Percentiles rank a stretch among this genome's conserved stretches.
These are phyloP conservation scores for Pseudococcus viburni DNA, from an alignment of 2,888 invertebrate genomes.

Conservation along the genomic window DNA sequence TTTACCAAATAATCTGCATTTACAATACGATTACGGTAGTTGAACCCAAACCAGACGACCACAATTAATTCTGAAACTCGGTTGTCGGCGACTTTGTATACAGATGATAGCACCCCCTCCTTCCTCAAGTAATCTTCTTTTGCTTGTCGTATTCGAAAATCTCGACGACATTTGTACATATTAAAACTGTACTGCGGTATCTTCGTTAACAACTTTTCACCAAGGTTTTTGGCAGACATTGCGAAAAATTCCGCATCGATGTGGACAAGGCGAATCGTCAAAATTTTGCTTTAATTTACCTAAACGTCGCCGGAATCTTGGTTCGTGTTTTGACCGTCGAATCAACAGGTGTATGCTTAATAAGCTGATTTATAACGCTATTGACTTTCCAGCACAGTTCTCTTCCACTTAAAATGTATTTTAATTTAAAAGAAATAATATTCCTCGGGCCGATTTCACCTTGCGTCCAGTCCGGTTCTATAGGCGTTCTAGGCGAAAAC, in stretches of 20 bases:
- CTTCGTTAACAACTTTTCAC: neutral
- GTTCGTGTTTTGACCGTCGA: neutral
- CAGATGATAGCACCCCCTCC: neutral
- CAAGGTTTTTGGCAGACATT: neutral
- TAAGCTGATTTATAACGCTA: constrained; percentile 27
- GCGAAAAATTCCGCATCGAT: neutral
- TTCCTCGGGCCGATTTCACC: constrained; percentile 40
- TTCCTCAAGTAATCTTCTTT: neutral
- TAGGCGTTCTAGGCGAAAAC: constrained; percentile 7
- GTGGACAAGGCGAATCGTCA: neutral
- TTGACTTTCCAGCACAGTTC: neutral
- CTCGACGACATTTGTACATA: constrained; percentile 8
- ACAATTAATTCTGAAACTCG: constrained; percentile 9
- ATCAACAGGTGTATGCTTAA: neutral
- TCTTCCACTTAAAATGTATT: constrained; percentile 14
- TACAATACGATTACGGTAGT: constrained; percentile 15
- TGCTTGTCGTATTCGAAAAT: neutral
- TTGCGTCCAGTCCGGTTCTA: constrained; percentile 31
- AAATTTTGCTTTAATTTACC: neutral
- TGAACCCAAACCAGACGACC: neutral
- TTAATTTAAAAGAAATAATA: constrained; percentile 11
- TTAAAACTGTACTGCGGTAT: neutral
- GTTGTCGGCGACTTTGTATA: constrained; percentile 26
- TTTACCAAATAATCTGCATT: constrained; percentile 7
- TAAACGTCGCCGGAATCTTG: neutral